These are phyloP conservation scores for Drosophila teissieri DNA, from an alignment of 1,140 invertebrate species.

Conservation along the genomic window DNA sequence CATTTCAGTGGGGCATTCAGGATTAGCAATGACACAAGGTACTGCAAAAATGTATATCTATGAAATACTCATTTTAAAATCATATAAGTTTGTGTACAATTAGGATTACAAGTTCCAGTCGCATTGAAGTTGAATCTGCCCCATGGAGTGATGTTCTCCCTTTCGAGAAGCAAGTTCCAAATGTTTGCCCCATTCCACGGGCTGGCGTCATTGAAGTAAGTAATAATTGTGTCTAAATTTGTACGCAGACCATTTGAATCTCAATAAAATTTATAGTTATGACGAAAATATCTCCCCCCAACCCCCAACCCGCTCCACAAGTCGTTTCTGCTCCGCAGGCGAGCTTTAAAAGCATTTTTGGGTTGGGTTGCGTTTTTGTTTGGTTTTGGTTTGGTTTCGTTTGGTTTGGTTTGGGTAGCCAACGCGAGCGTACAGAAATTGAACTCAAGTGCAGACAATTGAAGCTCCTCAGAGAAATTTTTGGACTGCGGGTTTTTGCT, in stretches of 20 bases:
- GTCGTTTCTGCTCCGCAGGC: slow-evolving; percentile 13
- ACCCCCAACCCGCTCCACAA: background rate
- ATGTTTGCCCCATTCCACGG: background rate
- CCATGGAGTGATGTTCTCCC: slow-evolving; percentile 26
- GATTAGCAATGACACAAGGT: too few species aligned
- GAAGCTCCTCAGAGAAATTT: slow-evolving; percentile 61
- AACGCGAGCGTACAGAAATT: slow-evolving; percentile 59
- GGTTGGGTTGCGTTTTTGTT: background rate
- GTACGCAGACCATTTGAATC: slow-evolving; percentile 74
- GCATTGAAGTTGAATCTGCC: slow-evolving; percentile 5
- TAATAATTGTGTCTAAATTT: slow-evolving; percentile 80
- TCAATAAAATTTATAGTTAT: slow-evolving; percentile 81
- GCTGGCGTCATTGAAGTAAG: slow-evolving; percentile 63
- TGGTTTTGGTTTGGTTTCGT: background rate
- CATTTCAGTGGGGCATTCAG: too few species aligned
- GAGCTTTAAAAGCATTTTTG: slow-evolving; percentile 69
- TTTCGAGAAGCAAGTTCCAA: background rate
- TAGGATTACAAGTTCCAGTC: background rate
- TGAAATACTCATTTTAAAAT: too few species aligned
- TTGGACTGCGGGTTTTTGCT: slow-evolving; percentile 52
- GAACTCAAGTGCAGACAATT: slow-evolving; percentile 83
- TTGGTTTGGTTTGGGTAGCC: slow-evolving; percentile 30
- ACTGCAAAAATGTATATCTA: too few species aligned
- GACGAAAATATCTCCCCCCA: slow-evolving; percentile 51
- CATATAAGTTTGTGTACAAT: background rate